Conservation (phyloP, 30 jellyfish, hydroid and myxozoan species). For the Aurelia aurita region DNA sequence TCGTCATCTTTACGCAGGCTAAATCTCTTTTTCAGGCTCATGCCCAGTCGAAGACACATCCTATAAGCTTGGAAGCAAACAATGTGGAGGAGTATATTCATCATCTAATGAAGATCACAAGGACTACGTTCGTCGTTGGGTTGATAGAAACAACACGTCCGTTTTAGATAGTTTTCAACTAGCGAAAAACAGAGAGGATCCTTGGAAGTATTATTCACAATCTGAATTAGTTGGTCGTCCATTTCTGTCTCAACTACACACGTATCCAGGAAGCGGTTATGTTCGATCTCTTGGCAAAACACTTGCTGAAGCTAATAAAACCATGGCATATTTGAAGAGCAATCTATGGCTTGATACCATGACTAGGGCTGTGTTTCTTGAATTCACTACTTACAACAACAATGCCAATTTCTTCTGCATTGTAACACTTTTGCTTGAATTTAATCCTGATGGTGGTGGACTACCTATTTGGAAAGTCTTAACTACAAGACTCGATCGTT, state of each 20-base stretch:
- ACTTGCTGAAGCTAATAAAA: conserved; percentile 22
- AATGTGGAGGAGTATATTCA: conserved; percentile 4
- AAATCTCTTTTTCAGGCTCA: too few species aligned
- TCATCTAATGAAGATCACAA: conserved; percentile 18
- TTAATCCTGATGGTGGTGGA: conserved; percentile 72
- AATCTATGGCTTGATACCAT: conserved; percentile 75
- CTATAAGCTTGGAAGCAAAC: not conserved
- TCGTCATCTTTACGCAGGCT: too few species aligned
- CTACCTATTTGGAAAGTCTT: conserved; percentile 31
- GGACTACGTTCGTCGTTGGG: conserved; percentile 31
- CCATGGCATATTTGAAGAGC: conserved; percentile 27
- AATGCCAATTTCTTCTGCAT: conserved; percentile 78
- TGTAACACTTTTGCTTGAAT: conserved; percentile 60
- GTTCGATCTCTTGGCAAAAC: conserved; percentile 58
- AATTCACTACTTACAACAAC: conserved; percentile 77
- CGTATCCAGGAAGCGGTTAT: conserved; percentile 90
- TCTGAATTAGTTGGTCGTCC: conserved; percentile 33
- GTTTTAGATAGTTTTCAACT: not conserved
- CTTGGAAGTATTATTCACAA: conserved; percentile 55
- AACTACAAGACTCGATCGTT: conserved; percentile 82
- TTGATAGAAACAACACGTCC: not conserved
- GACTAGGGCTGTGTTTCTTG: conserved; percentile 78
- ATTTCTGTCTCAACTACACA: conserved; percentile 4
- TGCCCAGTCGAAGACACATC: too few species aligned
- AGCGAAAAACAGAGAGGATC: conserved; percentile 12